Evolutionary conservation across 1,140 invertebrate genomes (phyloP).

Genomic region (Telenomus remus): DNA sequence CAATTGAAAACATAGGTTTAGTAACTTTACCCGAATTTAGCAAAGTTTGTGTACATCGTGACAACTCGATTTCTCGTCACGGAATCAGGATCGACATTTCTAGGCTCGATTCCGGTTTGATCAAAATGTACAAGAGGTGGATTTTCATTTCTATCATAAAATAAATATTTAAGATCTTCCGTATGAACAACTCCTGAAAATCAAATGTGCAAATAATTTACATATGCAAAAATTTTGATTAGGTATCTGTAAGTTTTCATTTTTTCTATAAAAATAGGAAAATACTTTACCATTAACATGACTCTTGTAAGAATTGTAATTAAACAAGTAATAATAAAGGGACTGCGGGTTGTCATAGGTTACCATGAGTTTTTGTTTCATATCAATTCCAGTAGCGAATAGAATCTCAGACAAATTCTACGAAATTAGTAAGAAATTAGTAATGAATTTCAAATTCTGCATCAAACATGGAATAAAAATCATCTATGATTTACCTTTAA

Average conservation of each 20-base stretch:
- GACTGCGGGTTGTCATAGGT: neutral
- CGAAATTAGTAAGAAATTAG: too few relatives aligned
- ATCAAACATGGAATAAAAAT: too few relatives aligned
- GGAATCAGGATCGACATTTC: conserved; percentile 9
- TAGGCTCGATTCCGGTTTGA: neutral
- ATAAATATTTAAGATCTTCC: conserved; percentile 28
- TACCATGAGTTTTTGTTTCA: neutral
- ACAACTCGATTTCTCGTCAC: conserved; percentile 29
- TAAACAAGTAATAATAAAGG: neutral
- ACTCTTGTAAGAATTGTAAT: neutral
- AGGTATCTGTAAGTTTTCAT: too few relatives aligned
- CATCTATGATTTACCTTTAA: too few relatives aligned
- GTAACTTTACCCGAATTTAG: conserved; percentile 25
- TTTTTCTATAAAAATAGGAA: too few relatives aligned
- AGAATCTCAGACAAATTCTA: neutral
- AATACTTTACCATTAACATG: neutral
- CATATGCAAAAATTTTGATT: too few relatives aligned
- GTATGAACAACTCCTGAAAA: conserved; percentile 22
- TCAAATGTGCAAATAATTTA: neutral
- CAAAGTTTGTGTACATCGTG: conserved; percentile 33
- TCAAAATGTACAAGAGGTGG: conserved; percentile 15
- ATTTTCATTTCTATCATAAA: conserved; percentile 16
- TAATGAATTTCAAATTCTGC: too few relatives aligned
- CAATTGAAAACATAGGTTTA: neutral
- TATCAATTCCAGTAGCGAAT: neutral